These are phyloP conservation scores for Eurytoma adleriae DNA, from an alignment of 2,888 invertebrate species.

Conservation along the genomic window DNA sequence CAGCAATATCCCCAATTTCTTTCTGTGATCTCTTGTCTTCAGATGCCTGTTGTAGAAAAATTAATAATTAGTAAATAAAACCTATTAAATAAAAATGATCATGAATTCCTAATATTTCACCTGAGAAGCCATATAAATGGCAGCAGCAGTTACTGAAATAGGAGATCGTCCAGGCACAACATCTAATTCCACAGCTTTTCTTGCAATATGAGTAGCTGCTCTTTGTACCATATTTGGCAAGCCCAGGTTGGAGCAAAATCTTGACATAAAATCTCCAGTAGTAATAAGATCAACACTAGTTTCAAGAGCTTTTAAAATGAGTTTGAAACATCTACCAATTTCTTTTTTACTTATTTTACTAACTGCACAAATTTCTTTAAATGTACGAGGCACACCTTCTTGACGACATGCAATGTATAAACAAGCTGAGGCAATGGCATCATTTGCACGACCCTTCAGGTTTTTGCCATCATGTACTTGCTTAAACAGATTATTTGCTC, in stretches of 20 bases:
- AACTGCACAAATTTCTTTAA: constrained; percentile 99
- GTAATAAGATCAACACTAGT: constrained; percentile 98
- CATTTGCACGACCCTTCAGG: constrained; percentile 95
- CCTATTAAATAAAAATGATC: neutral
- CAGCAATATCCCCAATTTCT: constrained; percentile 98
- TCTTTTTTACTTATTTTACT: constrained; percentile 99
- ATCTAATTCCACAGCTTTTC: constrained; percentile 97
- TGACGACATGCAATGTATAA: constrained; percentile 99
- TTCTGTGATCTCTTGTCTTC: constrained; percentile 96
- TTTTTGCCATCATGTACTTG: constrained; percentile 98
- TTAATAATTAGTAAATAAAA: neutral
- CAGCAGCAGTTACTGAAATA: constrained; percentile 98
- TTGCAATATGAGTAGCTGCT: constrained; percentile 97
- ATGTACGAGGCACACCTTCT: constrained; percentile 98
- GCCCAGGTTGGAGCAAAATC: constrained; percentile 97
- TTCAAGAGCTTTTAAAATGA: constrained; percentile 96
- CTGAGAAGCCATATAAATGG: constrained; percentile 99
- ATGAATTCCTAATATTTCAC: constrained; percentile 73
- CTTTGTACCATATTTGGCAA: constrained; percentile 92
- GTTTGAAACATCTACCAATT: constrained; percentile 98
- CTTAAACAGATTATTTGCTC: constrained; percentile 97
- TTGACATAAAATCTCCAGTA: constrained; percentile 99
- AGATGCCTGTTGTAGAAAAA: constrained; percentile 82
- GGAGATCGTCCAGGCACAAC: constrained; percentile 98
- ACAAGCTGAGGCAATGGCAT: constrained; percentile 99